Evolutionary conservation across 1,140 invertebrate species (phyloP), one percentile per base, ranked within the genome.

Genomic region (Pogonus chalceus): DNA sequence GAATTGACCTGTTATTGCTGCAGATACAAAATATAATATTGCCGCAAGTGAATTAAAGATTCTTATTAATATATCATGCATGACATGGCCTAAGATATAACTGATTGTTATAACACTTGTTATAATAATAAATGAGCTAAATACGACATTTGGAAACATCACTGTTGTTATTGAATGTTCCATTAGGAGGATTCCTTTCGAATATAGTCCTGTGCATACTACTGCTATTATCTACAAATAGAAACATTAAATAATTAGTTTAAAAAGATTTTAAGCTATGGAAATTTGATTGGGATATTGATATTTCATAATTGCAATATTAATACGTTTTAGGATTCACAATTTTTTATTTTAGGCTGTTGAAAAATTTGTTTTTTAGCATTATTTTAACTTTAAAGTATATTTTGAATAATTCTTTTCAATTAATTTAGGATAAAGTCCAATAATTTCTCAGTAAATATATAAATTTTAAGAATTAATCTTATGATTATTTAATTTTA

Each of bases 71-170:
- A 60, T 51, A 47, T 58, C 55, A 4, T 57, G 55, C 59, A 62
- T 62, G 16, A 39, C 23, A 24, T 58, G 49, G 7, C 58, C 61
- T 4, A 62, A 37, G 2, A 60, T 31, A 20, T 58, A 60, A 56
- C 61, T 57, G 7, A 62, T 31, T 20, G 55, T 48, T 2, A 60
- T 59, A n/a, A 62, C 57, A 24, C 53, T 54, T 26, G 56, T 60
- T n/a, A 60, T 62, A 26, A 62, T 62, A n/a, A 58, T 58, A 39
- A 57, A 57, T 43, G 53, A 52, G n/a, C 57, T 49, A 35, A 59
- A 60, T 4, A 60, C 61, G 14, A 62, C 49, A 46, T 62, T 57
- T 2, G 58, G 61, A 54, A 59, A 60, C 18, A 60, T 51, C 26
- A 54, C 20, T 10, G 56, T 37, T 12, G 35, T 43, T 24, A 49